Base-by-base conservation (phyloP, 2,888 invertebrate genomes). In the Melinaea marsaeus region DNA sequence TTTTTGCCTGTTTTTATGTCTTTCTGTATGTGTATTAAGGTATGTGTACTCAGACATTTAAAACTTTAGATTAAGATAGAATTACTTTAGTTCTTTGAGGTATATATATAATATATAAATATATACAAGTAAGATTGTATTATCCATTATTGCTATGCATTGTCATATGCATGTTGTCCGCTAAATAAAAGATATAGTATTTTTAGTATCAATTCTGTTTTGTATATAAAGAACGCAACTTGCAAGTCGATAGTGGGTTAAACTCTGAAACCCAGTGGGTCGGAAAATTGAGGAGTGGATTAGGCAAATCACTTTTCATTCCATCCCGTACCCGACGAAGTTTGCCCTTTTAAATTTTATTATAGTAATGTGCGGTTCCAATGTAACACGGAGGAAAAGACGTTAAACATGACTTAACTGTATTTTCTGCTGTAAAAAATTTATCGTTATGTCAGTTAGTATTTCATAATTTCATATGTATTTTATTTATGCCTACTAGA, bases 221-320 rank as follows among this genome's bases (percentile, higher is more conserved):
- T 47, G 56, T 57, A 64, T 63, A 66, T 64, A 69, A 66, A 70
- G 62, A 67, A 66, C 55, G 58, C 63, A 55, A 55, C 65, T 71
- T 67, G 63, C 69, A 72, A 57, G 75, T 74, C 76, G 77, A 79
- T 81, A 80, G 80, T 79, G 76, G 75, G 72, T 79, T 79, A 81
- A 83, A 80, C 79, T 79, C 76, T 60, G 70, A 73, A 73, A 78
- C 73, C 77, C 86, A 85, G 83, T 86, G 88, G 81, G 75, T 80
- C 71, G 85, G 87, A 87, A 89, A 89, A 90, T 89, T 88, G 88
- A 84, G 87, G 86, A 89, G 85, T 87, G 88, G 88, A 90, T 90
- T 88, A 90, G 84, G 87, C 85, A 90, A 90, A 90, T 90, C 88
- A 89, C 87, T 90, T 90, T 90, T 86, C 86, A 87, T 87, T 84